A percentile compares a stretch with the other conserved stretches of the same genome.
Conservation (phyloP, 1,140 invertebrate genomes). For the Zophobas morio region DNA sequence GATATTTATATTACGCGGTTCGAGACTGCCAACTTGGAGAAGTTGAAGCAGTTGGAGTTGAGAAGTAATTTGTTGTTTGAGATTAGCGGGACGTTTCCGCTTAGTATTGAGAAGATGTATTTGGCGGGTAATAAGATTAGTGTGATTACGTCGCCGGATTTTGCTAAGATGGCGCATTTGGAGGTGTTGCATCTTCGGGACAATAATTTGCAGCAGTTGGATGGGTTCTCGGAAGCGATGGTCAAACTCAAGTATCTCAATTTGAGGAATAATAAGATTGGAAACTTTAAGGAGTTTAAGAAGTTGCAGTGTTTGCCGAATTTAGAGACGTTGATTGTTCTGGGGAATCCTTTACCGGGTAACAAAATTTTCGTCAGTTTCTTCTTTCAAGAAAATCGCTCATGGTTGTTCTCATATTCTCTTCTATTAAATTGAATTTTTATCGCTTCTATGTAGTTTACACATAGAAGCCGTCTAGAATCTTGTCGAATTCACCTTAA, state of each 20-base stretch:
- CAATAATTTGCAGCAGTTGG: slow-evolving; percentile 69
- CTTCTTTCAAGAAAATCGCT: no score
- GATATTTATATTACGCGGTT: slow-evolving; percentile 61
- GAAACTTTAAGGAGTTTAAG: slow-evolving; percentile 69
- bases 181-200: slow-evolving; percentile 70
- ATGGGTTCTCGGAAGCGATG: slow-evolving; percentile 67
- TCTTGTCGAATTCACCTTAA: no score
- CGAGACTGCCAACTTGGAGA: slow-evolving; percentile 63
- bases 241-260: slow-evolving; percentile 71
- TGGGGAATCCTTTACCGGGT: slow-evolving; percentile 69
- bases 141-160: slow-evolving; percentile 59
- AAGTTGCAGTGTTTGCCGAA: slow-evolving; percentile 68
- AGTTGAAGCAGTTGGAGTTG: slow-evolving; percentile 69
- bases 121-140: slow-evolving; percentile 57
- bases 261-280: slow-evolving; percentile 70
- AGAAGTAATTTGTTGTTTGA: slow-evolving; percentile 69
- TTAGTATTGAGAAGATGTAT: slow-evolving; percentile 67
- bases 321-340: slow-evolving; percentile 69
- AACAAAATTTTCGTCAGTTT: not conserved
- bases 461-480: no score
- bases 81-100: slow-evolving; percentile 66
- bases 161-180: slow-evolving; percentile 68
- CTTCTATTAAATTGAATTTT: no score
- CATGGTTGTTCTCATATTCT: no score
- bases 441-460: no score